phyloP scores from a whole-genome alignment of 2,888 invertebrate species.

The Acanthosepion lycidas region DNA sequence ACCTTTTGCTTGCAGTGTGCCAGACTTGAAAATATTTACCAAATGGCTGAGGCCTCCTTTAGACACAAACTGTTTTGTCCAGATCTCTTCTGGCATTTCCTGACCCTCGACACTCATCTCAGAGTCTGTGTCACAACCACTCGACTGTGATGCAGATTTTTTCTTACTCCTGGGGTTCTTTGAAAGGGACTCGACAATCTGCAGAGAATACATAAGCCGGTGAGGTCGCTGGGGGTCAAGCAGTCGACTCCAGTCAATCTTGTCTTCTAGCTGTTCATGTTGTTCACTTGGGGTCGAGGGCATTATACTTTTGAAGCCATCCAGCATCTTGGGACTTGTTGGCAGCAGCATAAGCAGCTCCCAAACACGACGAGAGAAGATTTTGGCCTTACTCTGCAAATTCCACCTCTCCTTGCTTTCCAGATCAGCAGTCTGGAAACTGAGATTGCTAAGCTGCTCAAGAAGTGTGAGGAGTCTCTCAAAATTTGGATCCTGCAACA shows the following conservation, averaged over 20 bases:
- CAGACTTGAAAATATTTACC: slow-evolving; percentile 93
- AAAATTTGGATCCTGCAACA: slow-evolving; percentile 90
- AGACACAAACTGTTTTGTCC: slow-evolving; percentile 82
- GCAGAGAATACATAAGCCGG: slow-evolving; percentile 94
- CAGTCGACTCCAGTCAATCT: slow-evolving; percentile 78
- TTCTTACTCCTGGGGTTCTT: slow-evolving; percentile 64
- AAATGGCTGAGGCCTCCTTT: slow-evolving; percentile 90
- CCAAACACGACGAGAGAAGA: slow-evolving; percentile 93
- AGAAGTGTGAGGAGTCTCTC: slow-evolving; percentile 91
- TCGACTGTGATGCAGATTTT: slow-evolving; percentile 53
- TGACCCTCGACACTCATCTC: slow-evolving; percentile 44
- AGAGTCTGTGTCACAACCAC: not conserved
- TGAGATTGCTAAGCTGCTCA: slow-evolving; percentile 91
- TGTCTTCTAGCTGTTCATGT: slow-evolving; percentile 4
- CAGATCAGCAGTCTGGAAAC: slow-evolving; percentile 78
- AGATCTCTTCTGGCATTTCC: slow-evolving; percentile 64
- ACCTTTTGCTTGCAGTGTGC: slow-evolving; percentile 82
- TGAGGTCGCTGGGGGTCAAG: slow-evolving; percentile 92
- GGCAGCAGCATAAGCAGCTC: slow-evolving; percentile 93
- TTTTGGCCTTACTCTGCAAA: slow-evolving; percentile 80
- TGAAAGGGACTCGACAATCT: slow-evolving; percentile 87
- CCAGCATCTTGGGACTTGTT: slow-evolving; percentile 88
- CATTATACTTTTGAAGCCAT: slow-evolving; percentile 83
- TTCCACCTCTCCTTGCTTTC: slow-evolving; percentile 69
- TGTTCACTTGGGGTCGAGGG: slow-evolving; percentile 56